Evolutionary conservation across 2,797 vertebrate genomes (phyloP), one percentile per base, ranked within the genome.

Genomic region (Myiothlypis chrysogaster): DNA sequence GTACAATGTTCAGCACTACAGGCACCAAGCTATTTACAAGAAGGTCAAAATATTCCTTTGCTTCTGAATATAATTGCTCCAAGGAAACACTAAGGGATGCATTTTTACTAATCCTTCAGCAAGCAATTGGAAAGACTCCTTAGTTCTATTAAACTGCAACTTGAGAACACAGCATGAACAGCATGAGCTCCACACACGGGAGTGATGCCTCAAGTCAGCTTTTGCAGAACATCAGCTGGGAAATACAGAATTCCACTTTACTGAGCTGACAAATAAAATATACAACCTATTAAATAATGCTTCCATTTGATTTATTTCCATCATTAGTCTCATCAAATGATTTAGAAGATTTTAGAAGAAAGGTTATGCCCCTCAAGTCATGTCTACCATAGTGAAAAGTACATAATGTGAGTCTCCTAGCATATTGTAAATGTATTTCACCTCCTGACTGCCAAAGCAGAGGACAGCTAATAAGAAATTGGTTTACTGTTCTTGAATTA

Each of bases 1-100:
- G 95, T 90, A 85, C 95, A 93, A 85, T 0, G 8, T 87, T 32
- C 68, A 65, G 28, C n/a, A 90, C 32, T n/a, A 90, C 37, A 82
- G 8, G 37, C 28, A 53, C 64, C 35, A 35, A 70, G 24, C 22
- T 89, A 60, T 41, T 86, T 71, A 75, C 28, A 52, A 78, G 70
- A 49, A 75, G 75, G 60, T 56, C 80, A 90, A 90, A 94, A 94
- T 94, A 84, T 21, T 41, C 60, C 53, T 44, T 77, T 66, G 47
- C 64, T 70, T 82, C 61, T 89, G 39, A 95, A 73, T 27, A 5
- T 19, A 84, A 83, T 6, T 68, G 37, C 30, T 81, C 35, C 35
- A 50, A 65, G 46, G 53, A 78, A 80, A 71, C 55, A 75, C 22
- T 20, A 39, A 70, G 19, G 46, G 11, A 28, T n/a, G 12, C 20